Evolutionary conservation across 2,797 vertebrate species (phyloP), one percentile per base, ranked within the genome.

Genomic region (Taenioides sp.): DNA sequence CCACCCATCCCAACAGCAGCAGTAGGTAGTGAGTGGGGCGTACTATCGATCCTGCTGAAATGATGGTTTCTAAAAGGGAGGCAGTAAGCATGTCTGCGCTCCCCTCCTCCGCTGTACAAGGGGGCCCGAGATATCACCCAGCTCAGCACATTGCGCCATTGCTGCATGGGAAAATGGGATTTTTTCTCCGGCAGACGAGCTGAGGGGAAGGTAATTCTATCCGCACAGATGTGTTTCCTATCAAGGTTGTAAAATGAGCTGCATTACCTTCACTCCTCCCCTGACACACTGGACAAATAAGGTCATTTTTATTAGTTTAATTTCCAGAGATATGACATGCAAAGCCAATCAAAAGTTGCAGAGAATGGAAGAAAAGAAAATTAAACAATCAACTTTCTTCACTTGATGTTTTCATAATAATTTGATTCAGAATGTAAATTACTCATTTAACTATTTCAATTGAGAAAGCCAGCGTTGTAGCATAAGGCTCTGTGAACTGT

Each of bases 131-230:
- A 92, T 93, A 94, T 93, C 89, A 90, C 90, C 87, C 64, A 85
- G 87, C 91, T 94, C 93, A 94, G 93, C 94, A 95, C 88, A 93
- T 93, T 93, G 91, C 85, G 84, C 89, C 87, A 90, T 86, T 85
- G 80, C 88, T 68, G 87, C 88, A 91, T 88, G 88, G 90, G 90
- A 93, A 93, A 93, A 93, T 89, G 90, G 89, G 90, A 92, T 93
- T 92, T 57, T 63, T 94, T 93, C 86, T 87, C 84, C 64, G 67
- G 78, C 85, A 92, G 92, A 93, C 79, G 73, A 93, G 92, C 93
- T 93, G 91, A 93, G 89, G 87, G 84, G 84, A 87, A 88, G 87
- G 93, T 94, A 94, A 94, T 94, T 93, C 81, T 92, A 94, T 87
- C 89, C 87, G 73, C 75, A 47, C 49, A 87, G 84, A 86, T 88